Base-by-base conservation (phyloP, 2,113 vertebrate genomes). In the Thalassoma bifasciatum region DNA sequence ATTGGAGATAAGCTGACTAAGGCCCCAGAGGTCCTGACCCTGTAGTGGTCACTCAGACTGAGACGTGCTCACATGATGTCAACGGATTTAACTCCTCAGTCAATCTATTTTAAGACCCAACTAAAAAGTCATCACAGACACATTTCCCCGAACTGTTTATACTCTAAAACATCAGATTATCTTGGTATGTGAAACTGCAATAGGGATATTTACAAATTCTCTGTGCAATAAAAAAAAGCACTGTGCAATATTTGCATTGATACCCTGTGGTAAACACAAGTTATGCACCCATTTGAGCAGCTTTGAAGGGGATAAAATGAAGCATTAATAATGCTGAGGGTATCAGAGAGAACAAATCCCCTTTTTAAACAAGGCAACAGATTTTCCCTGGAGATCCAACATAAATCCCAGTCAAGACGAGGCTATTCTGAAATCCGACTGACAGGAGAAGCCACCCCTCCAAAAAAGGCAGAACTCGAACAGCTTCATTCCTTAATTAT, bases 391-490 rank as follows among this genome's bases (percentile, higher is more conserved):
- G 79, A 75, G 80, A 67, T 54, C 62, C 37, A 19, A 54, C 72
- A 86, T 79, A 78, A 87, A 88, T 86, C 40, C 70, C 51, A 53
- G 60, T 36, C 1, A 6, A 77, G 69, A 66, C 75, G 38, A 52
- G 34, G 38, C 21, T 1, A 36, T 54, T n/a, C 65, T 63, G 11
- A 84, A 72, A 51, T 36, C 59, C 50, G 34, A 54, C 36, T 30
- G 57, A 88, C 57, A 51, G 64, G 17, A 30, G 62, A 16, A 54
- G 21, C 37, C 65, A 69, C 72, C 64, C 47, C 16, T 69, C 88
- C 91, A 87, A 91, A 92, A 89, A 92, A 91, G 89, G 90, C 62
- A 84, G 70, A 74, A 75, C 67, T 57, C 36, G 58, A 80, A 63
- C 72, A 66, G 59, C 72, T 86, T 71, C 67, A 69, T 75, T 84